phyloP scores from a whole-genome alignment of 1,140 invertebrate genomes.

The Sarcophaga peregrina region DNA sequence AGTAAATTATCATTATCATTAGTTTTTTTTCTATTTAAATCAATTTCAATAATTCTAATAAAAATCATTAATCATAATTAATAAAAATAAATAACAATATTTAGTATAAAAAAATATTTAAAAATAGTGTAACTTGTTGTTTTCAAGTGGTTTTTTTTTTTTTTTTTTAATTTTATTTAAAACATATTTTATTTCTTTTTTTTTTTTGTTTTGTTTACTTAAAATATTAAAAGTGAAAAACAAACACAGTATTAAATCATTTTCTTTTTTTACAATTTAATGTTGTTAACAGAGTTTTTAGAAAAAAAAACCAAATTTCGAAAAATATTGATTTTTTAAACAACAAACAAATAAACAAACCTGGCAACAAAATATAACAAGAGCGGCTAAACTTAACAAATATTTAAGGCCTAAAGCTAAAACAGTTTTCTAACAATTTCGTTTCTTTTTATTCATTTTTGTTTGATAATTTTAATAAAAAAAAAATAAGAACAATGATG shows the following conservation, averaged over 20 bases:
- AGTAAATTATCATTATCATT: too few species aligned
- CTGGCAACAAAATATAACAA: too few species aligned
- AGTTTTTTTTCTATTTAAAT: neutral
- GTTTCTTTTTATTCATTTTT: too few species aligned
- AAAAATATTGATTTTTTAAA: too few species aligned
- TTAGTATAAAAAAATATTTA: slow-evolving; percentile 19
- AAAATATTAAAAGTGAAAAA: too few species aligned
- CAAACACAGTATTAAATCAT: too few species aligned
- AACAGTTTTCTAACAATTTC: neutral
- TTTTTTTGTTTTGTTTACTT: too few species aligned
- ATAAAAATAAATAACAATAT: neutral
- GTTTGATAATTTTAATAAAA: neutral
- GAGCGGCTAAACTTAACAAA: neutral
- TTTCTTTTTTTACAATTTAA: too few species aligned
- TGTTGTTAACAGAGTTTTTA: too few species aligned
- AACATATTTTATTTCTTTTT: too few species aligned
- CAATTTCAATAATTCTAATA: neutral
- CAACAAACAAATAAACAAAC: too few species aligned
- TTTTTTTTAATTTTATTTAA: neutral
- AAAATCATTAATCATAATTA: neutral
- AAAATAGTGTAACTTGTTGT: neutral
- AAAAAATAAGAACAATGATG: neutral
- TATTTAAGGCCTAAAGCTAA: neutral
- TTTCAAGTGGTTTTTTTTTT: neutral
- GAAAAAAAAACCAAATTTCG: too few species aligned